Percentiles rank a stretch among this genome's conserved stretches.
Conservation (phyloP, 2,113 vertebrate genomes). For the Coreoperca whiteheadi region DNA sequence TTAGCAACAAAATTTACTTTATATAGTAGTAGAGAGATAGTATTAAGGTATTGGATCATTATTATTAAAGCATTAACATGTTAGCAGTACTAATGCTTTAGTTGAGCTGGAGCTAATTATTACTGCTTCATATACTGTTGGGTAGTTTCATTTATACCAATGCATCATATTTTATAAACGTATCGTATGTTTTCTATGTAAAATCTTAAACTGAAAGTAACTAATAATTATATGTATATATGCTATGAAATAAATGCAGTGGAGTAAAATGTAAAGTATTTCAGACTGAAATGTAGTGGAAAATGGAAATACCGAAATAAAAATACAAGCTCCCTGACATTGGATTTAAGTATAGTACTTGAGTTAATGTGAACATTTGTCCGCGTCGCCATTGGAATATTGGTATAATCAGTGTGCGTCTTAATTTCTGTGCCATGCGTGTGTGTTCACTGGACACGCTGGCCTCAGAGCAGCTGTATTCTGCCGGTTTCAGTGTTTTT, state of each 20-base stretch:
- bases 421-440: slow-evolving; percentile 21
- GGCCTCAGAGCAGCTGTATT: slow-evolving; percentile 77
- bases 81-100: not conserved
- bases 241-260: not conserved
- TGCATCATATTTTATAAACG: not conserved
- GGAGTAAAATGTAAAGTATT: not conserved
- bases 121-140: not conserved
- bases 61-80: not conserved
- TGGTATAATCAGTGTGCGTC: slow-evolving; percentile 34
- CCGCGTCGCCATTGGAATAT: slow-evolving; percentile 34
- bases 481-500: slow-evolving; percentile 78
- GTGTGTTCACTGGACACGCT: slow-evolving; percentile 25
- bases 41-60: not conserved
- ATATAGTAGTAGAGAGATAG: not conserved
- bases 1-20: not conserved
- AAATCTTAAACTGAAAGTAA: not conserved
- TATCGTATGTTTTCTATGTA: not conserved
- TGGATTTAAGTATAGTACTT: not conserved
- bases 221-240: not conserved
- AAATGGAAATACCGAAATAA: not conserved
- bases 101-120: not conserved
- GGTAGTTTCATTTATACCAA: not conserved
- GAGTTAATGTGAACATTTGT: slow-evolving; percentile 15
- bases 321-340: not conserved
- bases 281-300: not conserved